phyloP scores from a whole-genome alignment of 2,797 vertebrate genomes.

The Gymnoscopelus microlampas region DNA sequence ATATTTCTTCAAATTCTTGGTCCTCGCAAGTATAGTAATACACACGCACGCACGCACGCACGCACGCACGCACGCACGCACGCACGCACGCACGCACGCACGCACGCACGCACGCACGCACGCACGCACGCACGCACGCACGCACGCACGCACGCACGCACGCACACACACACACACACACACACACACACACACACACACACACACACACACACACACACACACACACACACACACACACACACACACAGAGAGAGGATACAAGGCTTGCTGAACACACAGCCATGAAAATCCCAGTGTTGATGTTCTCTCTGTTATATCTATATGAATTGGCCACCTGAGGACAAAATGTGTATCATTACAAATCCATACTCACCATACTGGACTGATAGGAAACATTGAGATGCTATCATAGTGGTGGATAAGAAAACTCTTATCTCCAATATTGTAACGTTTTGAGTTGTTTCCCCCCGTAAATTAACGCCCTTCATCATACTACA shows the following conservation, averaged over 20 bases:
- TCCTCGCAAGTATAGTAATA: no score
- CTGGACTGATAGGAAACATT: conserved; percentile 54
- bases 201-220: conserved; percentile 22
- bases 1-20: no score
- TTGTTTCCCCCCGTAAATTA: no score
- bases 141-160: no score
- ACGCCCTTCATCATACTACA: no score
- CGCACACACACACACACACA: conserved; percentile 23
- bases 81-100: no score
- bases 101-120: no score
- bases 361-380: conserved; percentile 15
- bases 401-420: conserved; percentile 43
- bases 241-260: conserved; percentile 28
- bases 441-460: no score
- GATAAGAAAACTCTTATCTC: conserved; percentile 9
- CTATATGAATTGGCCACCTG: conserved; percentile 47
- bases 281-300: conserved; percentile 47
- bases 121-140: no score
- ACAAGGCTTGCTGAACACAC: conserved; percentile 44
- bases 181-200: conserved; percentile 20
- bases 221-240: conserved; percentile 20
- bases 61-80: conserved; percentile 16
- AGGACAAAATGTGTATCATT: conserved; percentile 50
- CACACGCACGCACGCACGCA: conserved; percentile 16
- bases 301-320: conserved; percentile 44